Percentiles rank a stretch among this genome's conserved stretches.
phyloP scores from a whole-genome alignment of 1,140 invertebrate genomes.

The Drosophila cardini region DNA sequence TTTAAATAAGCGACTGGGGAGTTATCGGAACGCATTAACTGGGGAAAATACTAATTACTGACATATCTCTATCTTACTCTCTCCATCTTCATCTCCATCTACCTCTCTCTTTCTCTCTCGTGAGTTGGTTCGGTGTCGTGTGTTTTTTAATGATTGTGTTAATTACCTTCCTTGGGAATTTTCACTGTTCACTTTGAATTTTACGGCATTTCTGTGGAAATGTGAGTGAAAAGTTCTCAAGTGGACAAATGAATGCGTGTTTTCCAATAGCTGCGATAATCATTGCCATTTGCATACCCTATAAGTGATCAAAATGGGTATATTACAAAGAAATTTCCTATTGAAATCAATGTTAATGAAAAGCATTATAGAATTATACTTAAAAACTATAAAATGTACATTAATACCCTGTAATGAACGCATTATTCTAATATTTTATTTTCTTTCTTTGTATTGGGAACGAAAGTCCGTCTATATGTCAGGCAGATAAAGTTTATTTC shows the following conservation, averaged over 20 bases:
- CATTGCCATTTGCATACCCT: conserved; percentile 41
- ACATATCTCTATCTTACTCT: conserved; percentile 27
- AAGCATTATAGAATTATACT: no score
- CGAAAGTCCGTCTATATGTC: no score
- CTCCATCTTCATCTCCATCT: conserved; percentile 2
- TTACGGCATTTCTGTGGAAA: conserved; percentile 73
- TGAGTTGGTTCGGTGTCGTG: not conserved
- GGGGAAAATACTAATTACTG: conserved; percentile 62
- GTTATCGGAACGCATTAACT: conserved; percentile 71
- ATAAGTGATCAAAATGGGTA: not conserved
- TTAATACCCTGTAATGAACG: no score
- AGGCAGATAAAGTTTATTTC: no score
- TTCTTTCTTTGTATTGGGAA: no score
- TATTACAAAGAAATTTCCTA: no score
- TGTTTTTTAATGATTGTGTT: conserved; percentile 66
- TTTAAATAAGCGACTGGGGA: conserved; percentile 69
- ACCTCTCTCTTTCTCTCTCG: not conserved
- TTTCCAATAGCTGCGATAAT: conserved; percentile 43
- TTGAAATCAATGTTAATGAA: no score
- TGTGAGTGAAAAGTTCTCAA: conserved; percentile 74
- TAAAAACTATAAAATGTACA: no score
- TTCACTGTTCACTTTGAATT: conserved; percentile 63
- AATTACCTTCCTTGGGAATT: conserved; percentile 71
- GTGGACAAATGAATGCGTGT: conserved; percentile 47
- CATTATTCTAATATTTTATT: no score